phyloP scores from a whole-genome alignment of 2,888 invertebrate species.

The Rutpela maculata region DNA sequence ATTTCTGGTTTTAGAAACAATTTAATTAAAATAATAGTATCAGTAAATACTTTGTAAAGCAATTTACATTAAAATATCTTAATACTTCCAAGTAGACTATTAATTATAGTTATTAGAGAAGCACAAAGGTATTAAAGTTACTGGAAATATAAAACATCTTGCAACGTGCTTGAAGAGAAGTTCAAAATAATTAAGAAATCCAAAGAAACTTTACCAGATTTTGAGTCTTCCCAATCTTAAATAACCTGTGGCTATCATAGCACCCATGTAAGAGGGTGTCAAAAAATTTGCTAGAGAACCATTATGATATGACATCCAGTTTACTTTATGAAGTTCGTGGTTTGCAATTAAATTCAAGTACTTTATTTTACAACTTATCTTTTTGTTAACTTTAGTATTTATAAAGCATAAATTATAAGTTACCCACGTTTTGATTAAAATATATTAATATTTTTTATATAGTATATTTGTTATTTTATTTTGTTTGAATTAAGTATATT shows the following conservation, averaged over 20 bases:
- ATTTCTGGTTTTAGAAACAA: conserved; percentile 1
- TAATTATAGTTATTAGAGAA: background rate
- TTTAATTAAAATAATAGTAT: background rate
- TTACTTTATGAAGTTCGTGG: conserved; percentile 1
- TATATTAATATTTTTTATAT: background rate
- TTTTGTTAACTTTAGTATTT: conserved; percentile 3
- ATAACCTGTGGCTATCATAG: background rate
- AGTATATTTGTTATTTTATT: background rate
- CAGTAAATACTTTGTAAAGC: background rate
- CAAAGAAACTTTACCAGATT: background rate
- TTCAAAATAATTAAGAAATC: background rate
- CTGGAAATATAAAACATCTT: background rate
- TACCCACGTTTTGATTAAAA: background rate
- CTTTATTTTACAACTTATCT: background rate
- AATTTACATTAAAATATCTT: background rate
- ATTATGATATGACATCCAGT: background rate
- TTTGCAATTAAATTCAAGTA: conserved; percentile 7
- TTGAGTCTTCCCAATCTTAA: background rate
- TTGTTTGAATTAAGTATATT: too few species aligned
- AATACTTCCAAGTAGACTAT: background rate
- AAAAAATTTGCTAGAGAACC: too few species aligned
- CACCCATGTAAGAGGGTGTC: too few species aligned
- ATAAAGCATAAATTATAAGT: background rate
- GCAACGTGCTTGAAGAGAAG: background rate
- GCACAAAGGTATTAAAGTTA: background rate